Evolutionary conservation across 2,113 vertebrate species (phyloP), one percentile per base, ranked within the genome.

Genomic region (Rhineura floridana): DNA sequence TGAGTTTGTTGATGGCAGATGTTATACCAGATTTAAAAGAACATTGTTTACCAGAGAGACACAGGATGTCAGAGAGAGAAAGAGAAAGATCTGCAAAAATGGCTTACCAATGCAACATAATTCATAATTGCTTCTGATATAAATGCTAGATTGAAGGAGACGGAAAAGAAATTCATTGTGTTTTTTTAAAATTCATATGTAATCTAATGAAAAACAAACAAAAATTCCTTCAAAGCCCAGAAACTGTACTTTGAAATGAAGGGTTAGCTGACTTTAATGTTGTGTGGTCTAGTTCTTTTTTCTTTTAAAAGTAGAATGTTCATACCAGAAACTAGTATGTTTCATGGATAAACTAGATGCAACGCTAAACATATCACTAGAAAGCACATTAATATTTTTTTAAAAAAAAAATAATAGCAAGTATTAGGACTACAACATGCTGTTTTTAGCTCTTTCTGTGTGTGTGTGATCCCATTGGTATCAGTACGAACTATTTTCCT

Each of bases 1-100:
- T 19, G 85, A 91, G 84, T 85, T 63, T 80, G 44, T 65, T 86
- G 90, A 88, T 67, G 94, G 92, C 90, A 94, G 91, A 92, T 91
- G 85, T 19, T 93, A 89, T 80, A 92, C 90, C 86, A 91, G 93
- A 95, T 87, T 94, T 89, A 48, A 90, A 92, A 93, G 87, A 83
- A 63, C 44, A 62, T 93, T 94, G 93, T 94, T 96, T 91, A 91
- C 90, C 81, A 50, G 48, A 80, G 83, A 90, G 81, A 88, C 83
- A 48, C 85, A 59, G 84, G 90, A 81, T 88, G 88, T 72, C 93
- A 48, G 77, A 88, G 36, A 52, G 89, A 87, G 69, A 83, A 76
- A 89, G 42, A 62, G 90, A 87, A 62, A 83, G 72, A 70, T 85
- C 90, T 89, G 83, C 90, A 7, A 82, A 63, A 87, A 69, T 4